Evolutionary conservation across 2,797 vertebrate genomes (phyloP), one percentile per base, ranked within the genome.

Genomic region (Glossophaga mutica): DNA sequence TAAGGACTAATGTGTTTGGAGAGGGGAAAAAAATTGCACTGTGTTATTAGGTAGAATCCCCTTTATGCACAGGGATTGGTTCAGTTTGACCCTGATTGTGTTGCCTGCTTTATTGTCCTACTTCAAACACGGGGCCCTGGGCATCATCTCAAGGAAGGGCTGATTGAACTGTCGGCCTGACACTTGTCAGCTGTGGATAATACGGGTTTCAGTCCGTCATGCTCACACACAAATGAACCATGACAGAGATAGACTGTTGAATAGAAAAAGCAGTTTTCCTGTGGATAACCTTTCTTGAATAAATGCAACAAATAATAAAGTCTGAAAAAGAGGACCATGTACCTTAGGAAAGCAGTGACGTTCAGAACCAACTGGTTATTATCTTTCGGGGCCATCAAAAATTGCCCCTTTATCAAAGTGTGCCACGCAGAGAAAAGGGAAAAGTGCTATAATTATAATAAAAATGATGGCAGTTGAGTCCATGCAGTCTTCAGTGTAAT

Each of bases 151-250:
- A 97, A 98, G 97, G 96, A 98, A 98, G 94, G 81, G 90, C 50
- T 98, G 98, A 98, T 97, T 98, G 98, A 98, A 98, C 98, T 97
- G 82, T 83, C 98, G 96, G 96, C 96, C 96, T 98, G 98, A 95
- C 98, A 98, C 97, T 98, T 98, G 97, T 98, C 98, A 97, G 95
- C 97, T 98, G 96, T 96, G 96, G 98, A 97, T 98, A 98, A 98
- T 97, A 87, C 81, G 95, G 97, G 88, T 87, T 98, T 98, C 97
- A 98, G 97, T 97, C 98, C 93, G 95, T 97, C 98, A 97, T 97
- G 98, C 97, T 98, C 97, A 96, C 97, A 98, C 96, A 98, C 96
- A 98, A 98, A 98, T 98, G 97, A 98, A 93, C 95, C 96, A 85
- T 96, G 97, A 97, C 98, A 98, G 97, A 98, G 97, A 97, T 32